These are phyloP conservation scores for Drosophila ficusphila DNA, from an alignment of 1,140 invertebrate genomes.

Conservation along the genomic window DNA sequence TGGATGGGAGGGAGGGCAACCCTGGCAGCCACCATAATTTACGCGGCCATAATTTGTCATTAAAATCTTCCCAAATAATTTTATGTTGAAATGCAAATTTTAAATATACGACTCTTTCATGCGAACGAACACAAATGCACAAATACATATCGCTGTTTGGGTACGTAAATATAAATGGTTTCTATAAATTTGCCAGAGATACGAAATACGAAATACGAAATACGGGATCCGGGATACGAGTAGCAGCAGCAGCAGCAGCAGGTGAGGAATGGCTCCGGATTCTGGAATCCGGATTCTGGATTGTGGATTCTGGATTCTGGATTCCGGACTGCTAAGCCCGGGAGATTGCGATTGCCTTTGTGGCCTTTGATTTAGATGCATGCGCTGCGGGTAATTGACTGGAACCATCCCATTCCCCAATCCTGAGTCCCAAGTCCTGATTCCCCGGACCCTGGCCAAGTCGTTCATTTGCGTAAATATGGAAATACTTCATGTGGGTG, in stretches of 20 bases:
- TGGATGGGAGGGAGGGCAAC: background rate
- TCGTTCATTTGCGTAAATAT: slow-evolving; percentile 48
- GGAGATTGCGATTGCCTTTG: slow-evolving; percentile 53
- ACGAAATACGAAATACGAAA: too few relatives aligned
- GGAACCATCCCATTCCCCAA: slow-evolving; percentile 30
- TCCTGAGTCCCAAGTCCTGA: too few relatives aligned
- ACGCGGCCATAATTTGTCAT: slow-evolving; percentile 83
- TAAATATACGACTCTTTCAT: slow-evolving; percentile 69
- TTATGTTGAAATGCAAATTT: slow-evolving; percentile 83
- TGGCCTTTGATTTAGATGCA: slow-evolving; percentile 47
- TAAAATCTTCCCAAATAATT: slow-evolving; percentile 82
- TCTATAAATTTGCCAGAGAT: slow-evolving; percentile 67
- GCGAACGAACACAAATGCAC: slow-evolving; percentile 33
- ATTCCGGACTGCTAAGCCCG: slow-evolving; percentile 24
- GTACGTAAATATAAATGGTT: slow-evolving; percentile 47
- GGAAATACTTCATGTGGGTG: slow-evolving; percentile 33
- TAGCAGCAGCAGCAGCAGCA: slow-evolving; percentile 10
- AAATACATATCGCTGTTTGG: slow-evolving; percentile 11
- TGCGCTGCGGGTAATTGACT: slow-evolving; percentile 60
- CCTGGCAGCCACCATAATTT: slow-evolving; percentile 66
- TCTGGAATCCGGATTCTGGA: background rate
- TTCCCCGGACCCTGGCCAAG: slow-evolving; percentile 35
- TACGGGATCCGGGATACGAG: too few relatives aligned
- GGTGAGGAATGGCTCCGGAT: slow-evolving; percentile 37
- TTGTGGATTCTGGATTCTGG: slow-evolving; percentile 8